Evolutionary conservation across 1,140 invertebrate species (phyloP).

Genomic region (Zeugodacus cucurbitae): DNA sequence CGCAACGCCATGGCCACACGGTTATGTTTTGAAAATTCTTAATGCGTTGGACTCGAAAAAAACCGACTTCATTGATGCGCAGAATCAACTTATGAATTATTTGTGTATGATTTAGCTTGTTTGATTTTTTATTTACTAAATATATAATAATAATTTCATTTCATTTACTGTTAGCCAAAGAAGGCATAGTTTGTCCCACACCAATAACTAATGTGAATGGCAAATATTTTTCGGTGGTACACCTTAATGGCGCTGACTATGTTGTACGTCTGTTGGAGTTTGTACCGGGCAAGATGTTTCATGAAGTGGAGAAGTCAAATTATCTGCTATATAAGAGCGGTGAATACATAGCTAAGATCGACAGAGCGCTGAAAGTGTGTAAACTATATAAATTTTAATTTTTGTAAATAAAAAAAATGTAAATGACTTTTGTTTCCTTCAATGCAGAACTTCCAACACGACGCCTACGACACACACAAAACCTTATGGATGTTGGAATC

Average conservation of each 20-base stretch:
- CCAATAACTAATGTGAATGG: conserved; percentile 76
- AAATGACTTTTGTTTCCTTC: background rate
- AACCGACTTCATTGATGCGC: conserved; percentile 74
- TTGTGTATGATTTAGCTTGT: conserved; percentile 67
- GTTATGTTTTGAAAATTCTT: conserved; percentile 84
- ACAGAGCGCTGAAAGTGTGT: conserved; percentile 73
- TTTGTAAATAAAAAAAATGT: background rate
- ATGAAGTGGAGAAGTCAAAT: conserved; percentile 69
- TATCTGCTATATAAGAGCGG: conserved; percentile 78
- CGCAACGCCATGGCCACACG: conserved; percentile 68
- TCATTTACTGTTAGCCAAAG: conserved; percentile 65
- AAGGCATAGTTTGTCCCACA: conserved; percentile 73
- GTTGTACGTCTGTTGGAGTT: conserved; percentile 80
- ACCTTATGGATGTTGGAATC: conserved; percentile 79
- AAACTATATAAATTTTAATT: background rate
- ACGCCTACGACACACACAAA: conserved; percentile 73
- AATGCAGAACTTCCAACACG: conserved; percentile 72
- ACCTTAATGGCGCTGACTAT: conserved; percentile 69
- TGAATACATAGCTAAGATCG: conserved; percentile 74
- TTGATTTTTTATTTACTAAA: conserved; percentile 1
- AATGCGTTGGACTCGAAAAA: conserved; percentile 84
- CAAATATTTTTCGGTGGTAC: conserved; percentile 72
- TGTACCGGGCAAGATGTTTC: conserved; percentile 76
- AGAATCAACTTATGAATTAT: conserved; percentile 76
- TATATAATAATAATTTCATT: background rate